phyloP scores from a whole-genome alignment of 1,140 invertebrate genomes.

The Calosoma granatense region DNA sequence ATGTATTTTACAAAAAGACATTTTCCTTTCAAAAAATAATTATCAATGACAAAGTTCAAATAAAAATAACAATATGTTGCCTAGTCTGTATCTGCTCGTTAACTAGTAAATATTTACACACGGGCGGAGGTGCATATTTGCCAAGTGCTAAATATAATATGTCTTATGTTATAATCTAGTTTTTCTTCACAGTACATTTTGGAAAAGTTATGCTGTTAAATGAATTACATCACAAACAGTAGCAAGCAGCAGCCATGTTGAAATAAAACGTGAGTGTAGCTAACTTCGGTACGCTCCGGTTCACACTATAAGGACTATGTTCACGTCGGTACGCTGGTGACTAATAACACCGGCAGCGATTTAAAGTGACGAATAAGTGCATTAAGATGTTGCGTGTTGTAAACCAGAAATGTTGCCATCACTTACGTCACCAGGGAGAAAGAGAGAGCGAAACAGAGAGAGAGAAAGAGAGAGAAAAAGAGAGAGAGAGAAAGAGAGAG shows the following conservation, averaged over 20 bases:
- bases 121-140: too few species aligned
- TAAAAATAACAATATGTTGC: too few species aligned
- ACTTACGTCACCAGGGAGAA: background rate
- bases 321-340: background rate
- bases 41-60: too few species aligned
- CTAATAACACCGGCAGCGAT: background rate
- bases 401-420: background rate
- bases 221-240: background rate
- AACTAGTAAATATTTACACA: too few species aligned
- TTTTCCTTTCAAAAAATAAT: too few species aligned
- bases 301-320: background rate
- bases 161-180: too few species aligned
- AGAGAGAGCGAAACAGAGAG: background rate
- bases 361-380: conserved; percentile 7
- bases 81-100: too few species aligned
- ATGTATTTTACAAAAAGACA: too few species aligned
- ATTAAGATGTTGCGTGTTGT: conserved; percentile 9
- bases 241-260: background rate
- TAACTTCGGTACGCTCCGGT: background rate
- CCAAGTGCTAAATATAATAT: too few species aligned
- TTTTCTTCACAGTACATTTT: too few species aligned
- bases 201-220: too few species aligned
- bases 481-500: background rate
- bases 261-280: background rate
- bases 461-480: background rate